phyloP scores from a whole-genome alignment of 2,888 invertebrate genomes.

The Megalurothrips usitatus region DNA sequence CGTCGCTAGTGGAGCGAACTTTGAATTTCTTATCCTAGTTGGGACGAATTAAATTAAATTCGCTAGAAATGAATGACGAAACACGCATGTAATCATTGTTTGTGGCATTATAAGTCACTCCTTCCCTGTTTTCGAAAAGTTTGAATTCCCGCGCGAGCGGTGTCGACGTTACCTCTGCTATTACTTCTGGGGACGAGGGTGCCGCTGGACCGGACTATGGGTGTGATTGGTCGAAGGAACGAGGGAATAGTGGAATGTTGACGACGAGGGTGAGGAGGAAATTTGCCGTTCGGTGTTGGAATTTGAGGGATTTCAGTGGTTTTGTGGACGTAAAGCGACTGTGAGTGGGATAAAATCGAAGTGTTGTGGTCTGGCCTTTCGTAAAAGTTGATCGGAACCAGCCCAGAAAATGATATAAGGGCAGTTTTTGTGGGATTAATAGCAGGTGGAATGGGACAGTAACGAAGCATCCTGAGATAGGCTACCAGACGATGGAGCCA shows the following conservation, averaged over 20 bases:
- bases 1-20: not conserved
- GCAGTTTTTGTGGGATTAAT: constrained; percentile 37
- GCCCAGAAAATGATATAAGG: constrained; percentile 32
- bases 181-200: not conserved
- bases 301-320: constrained; percentile 32
- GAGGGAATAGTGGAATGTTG: constrained; percentile 40
- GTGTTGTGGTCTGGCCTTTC: constrained; percentile 31
- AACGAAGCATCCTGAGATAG: constrained; percentile 35
- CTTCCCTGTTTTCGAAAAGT: no score
- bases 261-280: constrained; percentile 39
- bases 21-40: not conserved
- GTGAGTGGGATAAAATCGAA: constrained; percentile 31
- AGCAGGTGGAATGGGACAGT: constrained; percentile 40
- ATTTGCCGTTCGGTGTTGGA: constrained; percentile 37
- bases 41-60: no score
- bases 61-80: no score
- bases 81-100: no score
- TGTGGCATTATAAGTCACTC: no score
- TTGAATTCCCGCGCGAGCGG: no score
- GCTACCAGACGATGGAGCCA: constrained; percentile 39
- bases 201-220: constrained; percentile 14
- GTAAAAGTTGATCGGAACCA: constrained; percentile 28
- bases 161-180: no score
- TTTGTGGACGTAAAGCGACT: constrained; percentile 28
- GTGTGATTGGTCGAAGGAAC: constrained; percentile 34